Evolutionary conservation across 2,888 invertebrate species (phyloP), one percentile per base, ranked within the genome.

Genomic region (Apeira syringaria): DNA sequence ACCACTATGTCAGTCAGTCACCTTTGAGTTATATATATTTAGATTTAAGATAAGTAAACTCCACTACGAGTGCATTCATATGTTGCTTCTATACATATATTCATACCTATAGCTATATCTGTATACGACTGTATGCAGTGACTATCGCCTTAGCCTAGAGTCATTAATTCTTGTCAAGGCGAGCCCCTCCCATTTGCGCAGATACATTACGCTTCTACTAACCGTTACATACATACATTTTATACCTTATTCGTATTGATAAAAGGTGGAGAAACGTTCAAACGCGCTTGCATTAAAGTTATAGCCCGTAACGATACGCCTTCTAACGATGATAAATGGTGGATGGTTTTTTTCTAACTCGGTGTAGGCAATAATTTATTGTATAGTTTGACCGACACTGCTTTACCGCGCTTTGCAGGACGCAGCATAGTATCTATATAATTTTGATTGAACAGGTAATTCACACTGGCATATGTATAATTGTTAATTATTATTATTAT

Each of bases 101-200:
- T 5, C 10, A 26, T 26, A 11, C 26, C 26, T 9, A 11, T 7
- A 26, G 6, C 10, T 5, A 6, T 11, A 7, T 1, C 3, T 6
- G 3, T 12, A 11, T 27, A 27, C 24, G 24, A 7, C 20, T 17
- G 8, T 17, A 6, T 29, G 20, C 22, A n/a, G 8, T 8, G 7
- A 15, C 33, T 26, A 34, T 25, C 32, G 22, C 2, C 22, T 4
- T 11, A 13, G 15, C 41, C 7, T 39, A 46, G 45, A 44, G 47
- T 79, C 83, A 83, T 86, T 86, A 84, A 87, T 87, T 80, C 63
- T 75, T 77, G 84, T 82, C 84, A 71, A 68, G 62, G 43, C 46
- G 45, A 67, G 60, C 83, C 62, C 82, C 87, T 68, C 86, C 86
- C 82, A 74, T 68, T 72, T 76, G 77, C 74, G 75, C 76, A 68